These are phyloP conservation scores for Bolborhynchus lineola DNA, from an alignment of 2,113 vertebrate genomes.

Conservation along the genomic window DNA sequence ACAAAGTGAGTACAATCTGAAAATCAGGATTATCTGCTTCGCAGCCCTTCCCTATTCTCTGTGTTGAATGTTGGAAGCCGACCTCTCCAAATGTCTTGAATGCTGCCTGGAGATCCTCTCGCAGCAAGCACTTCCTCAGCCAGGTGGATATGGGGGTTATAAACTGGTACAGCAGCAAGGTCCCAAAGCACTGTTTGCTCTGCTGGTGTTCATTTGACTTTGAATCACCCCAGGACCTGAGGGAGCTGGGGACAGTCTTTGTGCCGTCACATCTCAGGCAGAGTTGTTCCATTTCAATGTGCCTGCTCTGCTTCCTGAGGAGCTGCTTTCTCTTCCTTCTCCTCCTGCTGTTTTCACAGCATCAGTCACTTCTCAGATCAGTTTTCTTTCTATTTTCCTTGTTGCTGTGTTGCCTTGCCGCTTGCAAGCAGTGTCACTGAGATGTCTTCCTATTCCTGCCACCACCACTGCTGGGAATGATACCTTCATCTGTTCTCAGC, in stretches of 20 bases:
- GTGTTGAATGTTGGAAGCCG: not conserved
- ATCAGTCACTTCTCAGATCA: not conserved
- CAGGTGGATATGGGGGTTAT: not conserved
- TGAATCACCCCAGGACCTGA: not conserved
- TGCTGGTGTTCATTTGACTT: not conserved
- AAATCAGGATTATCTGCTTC: not conserved
- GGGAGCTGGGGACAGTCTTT: not conserved
- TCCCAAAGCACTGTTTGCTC: not conserved
- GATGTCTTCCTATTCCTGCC: not conserved
- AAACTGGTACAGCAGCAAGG: not conserved
- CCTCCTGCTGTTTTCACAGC: not conserved
- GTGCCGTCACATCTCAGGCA: not conserved
- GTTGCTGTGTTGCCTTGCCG: not conserved
- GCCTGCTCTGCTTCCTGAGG: not conserved
- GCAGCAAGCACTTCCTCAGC: not conserved
- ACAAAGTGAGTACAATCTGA: not conserved
- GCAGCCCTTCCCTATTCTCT: not conserved
- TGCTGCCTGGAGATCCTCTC: not conserved
- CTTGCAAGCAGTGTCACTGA: not conserved
- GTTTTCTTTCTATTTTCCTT: not conserved
- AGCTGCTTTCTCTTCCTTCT: not conserved
- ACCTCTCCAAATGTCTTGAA: not conserved
- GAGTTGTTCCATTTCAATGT: not conserved
- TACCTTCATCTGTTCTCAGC: not conserved
- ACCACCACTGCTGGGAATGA: not conserved